These are phyloP conservation scores for Diplolepis rosae DNA, from an alignment of 2,888 invertebrate genomes.

Conservation along the genomic window DNA sequence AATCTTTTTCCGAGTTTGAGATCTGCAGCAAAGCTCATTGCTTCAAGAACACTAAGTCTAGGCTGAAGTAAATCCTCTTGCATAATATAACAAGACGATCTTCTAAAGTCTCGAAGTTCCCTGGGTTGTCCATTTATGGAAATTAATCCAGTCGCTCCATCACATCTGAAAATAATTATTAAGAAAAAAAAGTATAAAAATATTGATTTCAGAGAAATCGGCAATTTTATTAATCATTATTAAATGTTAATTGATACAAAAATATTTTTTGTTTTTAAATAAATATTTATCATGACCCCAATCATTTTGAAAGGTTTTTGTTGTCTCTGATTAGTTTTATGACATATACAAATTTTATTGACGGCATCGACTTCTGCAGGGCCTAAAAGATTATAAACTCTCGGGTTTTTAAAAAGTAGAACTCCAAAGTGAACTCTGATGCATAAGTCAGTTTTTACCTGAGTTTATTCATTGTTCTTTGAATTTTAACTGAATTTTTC, in stretches of 20 bases:
- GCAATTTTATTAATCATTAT: too few relatives aligned
- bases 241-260: too few relatives aligned
- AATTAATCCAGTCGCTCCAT: conserved; percentile 83
- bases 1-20: conserved; percentile 86
- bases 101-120: conserved; percentile 86
- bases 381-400: background rate
- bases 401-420: too few relatives aligned
- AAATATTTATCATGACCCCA: too few relatives aligned
- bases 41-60: conserved; percentile 89
- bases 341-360: background rate
- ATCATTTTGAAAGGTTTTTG: too few relatives aligned
- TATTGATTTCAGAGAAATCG: too few relatives aligned
- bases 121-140: conserved; percentile 86
- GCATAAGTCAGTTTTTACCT: too few relatives aligned
- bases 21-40: conserved; percentile 92
- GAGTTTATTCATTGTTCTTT: too few relatives aligned
- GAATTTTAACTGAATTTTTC: too few relatives aligned
- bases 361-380: background rate
- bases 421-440: too few relatives aligned
- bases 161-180: conserved; percentile 76
- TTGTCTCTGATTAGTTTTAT: too few relatives aligned
- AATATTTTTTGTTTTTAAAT: too few relatives aligned
- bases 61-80: conserved; percentile 92
- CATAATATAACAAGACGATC: conserved; percentile 96
- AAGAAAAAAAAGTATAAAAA: conserved; percentile 5